phyloP scores from a whole-genome alignment of 2,113 vertebrate genomes.

The Sterna hirundo region DNA sequence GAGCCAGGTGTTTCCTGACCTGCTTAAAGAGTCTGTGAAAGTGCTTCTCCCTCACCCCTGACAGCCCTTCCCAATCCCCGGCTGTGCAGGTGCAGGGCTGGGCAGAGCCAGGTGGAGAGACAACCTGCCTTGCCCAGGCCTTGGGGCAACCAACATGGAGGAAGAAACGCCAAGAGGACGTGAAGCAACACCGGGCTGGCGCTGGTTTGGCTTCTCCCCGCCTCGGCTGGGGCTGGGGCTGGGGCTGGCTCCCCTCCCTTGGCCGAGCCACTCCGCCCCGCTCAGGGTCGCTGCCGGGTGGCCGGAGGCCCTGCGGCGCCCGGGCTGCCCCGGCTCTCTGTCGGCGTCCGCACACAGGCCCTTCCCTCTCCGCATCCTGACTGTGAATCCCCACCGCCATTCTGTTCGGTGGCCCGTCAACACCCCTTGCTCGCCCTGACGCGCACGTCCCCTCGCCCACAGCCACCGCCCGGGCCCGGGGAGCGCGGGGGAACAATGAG shows the following conservation, averaged over 20 bases:
- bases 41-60: background rate
- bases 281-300: background rate
- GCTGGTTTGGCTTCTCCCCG: background rate
- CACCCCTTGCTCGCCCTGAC: background rate
- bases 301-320: background rate
- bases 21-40: background rate
- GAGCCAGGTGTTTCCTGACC: background rate
- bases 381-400: background rate
- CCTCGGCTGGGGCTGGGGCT: too few relatives aligned
- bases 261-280: background rate
- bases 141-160: background rate
- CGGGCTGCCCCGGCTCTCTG: background rate
- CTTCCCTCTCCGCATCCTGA: background rate
- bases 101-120: background rate
- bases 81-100: background rate
- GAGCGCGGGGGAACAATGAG: accelerated
- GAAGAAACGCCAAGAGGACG: background rate
- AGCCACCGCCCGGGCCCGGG: background rate
- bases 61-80: background rate
- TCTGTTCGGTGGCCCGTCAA: background rate
- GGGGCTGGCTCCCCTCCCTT: background rate
- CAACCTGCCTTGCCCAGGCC: too few relatives aligned
- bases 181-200: too few relatives aligned
- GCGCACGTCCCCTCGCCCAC: background rate
- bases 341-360: background rate